These are phyloP conservation scores for Netta rufina DNA, from an alignment of 2,797 vertebrate species.

Conservation along the genomic window DNA sequence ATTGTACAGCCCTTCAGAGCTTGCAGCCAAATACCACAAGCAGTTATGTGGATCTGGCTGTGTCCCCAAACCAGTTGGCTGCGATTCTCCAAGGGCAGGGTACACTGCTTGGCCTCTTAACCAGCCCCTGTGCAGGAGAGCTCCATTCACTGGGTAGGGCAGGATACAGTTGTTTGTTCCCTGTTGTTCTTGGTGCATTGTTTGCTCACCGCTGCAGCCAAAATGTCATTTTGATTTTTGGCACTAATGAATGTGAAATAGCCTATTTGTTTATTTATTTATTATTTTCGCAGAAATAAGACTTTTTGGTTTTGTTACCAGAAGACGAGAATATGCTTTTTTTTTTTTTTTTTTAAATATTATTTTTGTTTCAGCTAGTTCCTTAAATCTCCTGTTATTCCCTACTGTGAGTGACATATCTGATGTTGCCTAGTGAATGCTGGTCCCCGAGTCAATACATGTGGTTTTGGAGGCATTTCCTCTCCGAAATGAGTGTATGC, in stretches of 20 bases:
- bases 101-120: not conserved
- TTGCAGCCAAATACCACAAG: constrained; percentile 16
- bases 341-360: too few species aligned
- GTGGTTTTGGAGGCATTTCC: constrained; percentile 56
- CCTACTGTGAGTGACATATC: not conserved
- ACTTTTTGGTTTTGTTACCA: not conserved
- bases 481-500: constrained; percentile 1
- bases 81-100: not conserved
- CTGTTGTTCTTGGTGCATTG: not conserved
- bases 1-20: constrained; percentile 2
- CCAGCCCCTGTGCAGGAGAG: not conserved
- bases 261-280: not conserved
- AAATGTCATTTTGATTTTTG: not conserved
- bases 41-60: constrained; percentile 9
- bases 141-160: not conserved
- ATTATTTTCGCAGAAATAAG: not conserved
- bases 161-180: not conserved
- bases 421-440: constrained; percentile 9
- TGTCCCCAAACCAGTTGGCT: not conserved
- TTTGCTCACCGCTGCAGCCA: not conserved
- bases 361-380: not conserved
- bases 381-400: not conserved
- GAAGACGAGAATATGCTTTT: not conserved
- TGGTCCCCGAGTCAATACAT: constrained; percentile 44
- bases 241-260: not conserved